phyloP scores from a whole-genome alignment of 1,140 invertebrate genomes.

The Drosophila mayri region DNA sequence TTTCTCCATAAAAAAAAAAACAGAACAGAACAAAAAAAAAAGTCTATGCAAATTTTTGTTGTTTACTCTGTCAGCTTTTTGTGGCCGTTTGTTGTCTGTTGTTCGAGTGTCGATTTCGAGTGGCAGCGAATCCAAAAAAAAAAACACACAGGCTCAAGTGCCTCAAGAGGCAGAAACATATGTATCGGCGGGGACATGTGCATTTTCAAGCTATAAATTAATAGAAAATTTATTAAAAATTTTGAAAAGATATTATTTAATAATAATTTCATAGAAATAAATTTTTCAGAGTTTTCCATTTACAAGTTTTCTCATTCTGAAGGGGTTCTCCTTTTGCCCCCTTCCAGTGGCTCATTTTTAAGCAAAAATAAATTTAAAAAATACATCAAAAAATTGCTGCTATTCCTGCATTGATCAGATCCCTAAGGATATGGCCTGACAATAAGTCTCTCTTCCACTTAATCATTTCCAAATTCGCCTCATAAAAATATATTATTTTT shows the following conservation, averaged over 20 bases:
- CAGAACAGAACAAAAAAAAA: slow-evolving; percentile 49
- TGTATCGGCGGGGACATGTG: not conserved
- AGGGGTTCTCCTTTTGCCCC: no score
- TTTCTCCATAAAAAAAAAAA: slow-evolving; percentile 18
- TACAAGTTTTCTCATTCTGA: no score
- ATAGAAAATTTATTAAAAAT: not conserved
- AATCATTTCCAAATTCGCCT: not conserved
- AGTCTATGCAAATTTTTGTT: slow-evolving; percentile 57
- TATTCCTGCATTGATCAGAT: no score
- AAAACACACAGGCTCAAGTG: not conserved
- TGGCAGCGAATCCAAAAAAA: not conserved
- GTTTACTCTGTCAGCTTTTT: slow-evolving; percentile 38
- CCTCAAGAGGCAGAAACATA: slow-evolving; percentile 14
- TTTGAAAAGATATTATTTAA: no score
- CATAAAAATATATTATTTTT: not conserved
- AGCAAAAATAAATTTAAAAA: not conserved
- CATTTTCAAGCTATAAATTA: not conserved
- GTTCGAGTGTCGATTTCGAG: slow-evolving; percentile 50
- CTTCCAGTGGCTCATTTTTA: no score
- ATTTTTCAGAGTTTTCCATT: not conserved
- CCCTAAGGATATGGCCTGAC: not conserved
- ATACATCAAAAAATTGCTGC: no score
- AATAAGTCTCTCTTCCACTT: not conserved
- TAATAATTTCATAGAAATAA: not conserved
- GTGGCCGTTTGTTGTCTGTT: slow-evolving; percentile 18